These are phyloP conservation scores for Melanostoma mellinum DNA, from an alignment of 2,888 invertebrate genomes.

Conservation along the genomic window DNA sequence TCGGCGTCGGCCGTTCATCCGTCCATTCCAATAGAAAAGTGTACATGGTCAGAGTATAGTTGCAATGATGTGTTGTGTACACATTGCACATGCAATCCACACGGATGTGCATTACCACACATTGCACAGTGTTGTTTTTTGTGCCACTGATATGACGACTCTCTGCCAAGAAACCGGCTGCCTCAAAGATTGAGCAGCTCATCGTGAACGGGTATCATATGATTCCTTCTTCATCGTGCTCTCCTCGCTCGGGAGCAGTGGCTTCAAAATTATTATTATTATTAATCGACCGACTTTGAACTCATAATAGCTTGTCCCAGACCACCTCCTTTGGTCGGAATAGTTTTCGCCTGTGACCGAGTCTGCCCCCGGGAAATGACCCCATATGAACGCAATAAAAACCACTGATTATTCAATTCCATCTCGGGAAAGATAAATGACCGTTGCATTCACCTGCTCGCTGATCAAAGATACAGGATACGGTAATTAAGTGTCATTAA, in stretches of 20 bases:
- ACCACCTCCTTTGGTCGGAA: slow-evolving; percentile 43
- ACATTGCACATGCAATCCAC: slow-evolving; percentile 63
- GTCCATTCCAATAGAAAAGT: slow-evolving; percentile 20
- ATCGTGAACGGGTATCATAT: too few relatives aligned
- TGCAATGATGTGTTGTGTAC: slow-evolving; percentile 24
- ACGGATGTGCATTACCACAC: slow-evolving; percentile 67
- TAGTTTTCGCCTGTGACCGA: slow-evolving; percentile 9
- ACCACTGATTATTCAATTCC: slow-evolving; percentile 71
- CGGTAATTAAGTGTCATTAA: slow-evolving; percentile 73
- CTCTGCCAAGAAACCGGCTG: background rate
- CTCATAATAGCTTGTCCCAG: slow-evolving; percentile 51
- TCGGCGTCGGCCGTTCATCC: slow-evolving; percentile 44
- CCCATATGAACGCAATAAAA: slow-evolving; percentile 65
- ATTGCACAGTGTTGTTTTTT: slow-evolving; percentile 19
- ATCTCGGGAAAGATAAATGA: slow-evolving; percentile 60
- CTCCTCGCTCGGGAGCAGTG: slow-evolving; percentile 15
- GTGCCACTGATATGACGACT: slow-evolving; percentile 10
- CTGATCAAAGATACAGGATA: slow-evolving; percentile 71
- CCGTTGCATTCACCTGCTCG: slow-evolving; percentile 68
- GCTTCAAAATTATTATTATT: slow-evolving; percentile 7
- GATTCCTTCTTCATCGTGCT: too few relatives aligned
- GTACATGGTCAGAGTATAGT: slow-evolving; percentile 21
- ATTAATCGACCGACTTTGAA: slow-evolving; percentile 37
- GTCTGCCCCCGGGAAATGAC: slow-evolving; percentile 47
- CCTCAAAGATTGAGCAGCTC: too few relatives aligned